phyloP scores from a whole-genome alignment of 2,888 invertebrate genomes.

The Epicampocera succincta region DNA sequence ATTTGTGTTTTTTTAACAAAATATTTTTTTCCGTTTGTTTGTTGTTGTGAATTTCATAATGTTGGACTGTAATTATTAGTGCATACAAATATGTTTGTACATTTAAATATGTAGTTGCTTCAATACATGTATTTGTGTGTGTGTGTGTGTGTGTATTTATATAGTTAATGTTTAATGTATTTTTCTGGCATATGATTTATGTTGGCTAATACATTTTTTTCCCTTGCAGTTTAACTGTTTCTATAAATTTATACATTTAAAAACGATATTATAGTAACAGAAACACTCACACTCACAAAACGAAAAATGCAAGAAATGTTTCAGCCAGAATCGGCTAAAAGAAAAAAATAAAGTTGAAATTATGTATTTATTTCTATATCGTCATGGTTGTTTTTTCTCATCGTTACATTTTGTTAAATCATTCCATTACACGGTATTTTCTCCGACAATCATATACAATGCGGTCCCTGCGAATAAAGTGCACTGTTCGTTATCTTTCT shows the following conservation, averaged over 20 bases:
- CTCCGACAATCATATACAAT: constrained; percentile 43
- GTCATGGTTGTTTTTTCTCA: constrained; percentile 34
- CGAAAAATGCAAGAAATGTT: neutral
- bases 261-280: constrained; percentile 9
- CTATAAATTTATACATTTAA: constrained; percentile 20
- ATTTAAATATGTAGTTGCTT: neutral
- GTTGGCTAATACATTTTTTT: constrained; percentile 38
- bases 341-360: neutral
- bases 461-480: constrained; percentile 45
- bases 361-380: constrained; percentile 34
- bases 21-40: neutral
- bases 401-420: constrained; percentile 63
- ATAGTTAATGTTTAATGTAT: constrained; percentile 1
- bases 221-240: constrained; percentile 21
- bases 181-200: constrained; percentile 58
- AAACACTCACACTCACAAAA: no score
- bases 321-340: no score
- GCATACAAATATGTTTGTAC: constrained; percentile 36
- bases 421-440: constrained; percentile 63
- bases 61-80: constrained; percentile 41
- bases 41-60: no score
- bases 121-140: neutral
- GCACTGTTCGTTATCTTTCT: constrained; percentile 30
- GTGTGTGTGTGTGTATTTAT: no score
- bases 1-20: constrained; percentile 11